Evolutionary conservation across 2,888 invertebrate genomes (phyloP), one percentile per base, ranked within the genome.

Genomic region (Micoletzkya japonica): DNA sequence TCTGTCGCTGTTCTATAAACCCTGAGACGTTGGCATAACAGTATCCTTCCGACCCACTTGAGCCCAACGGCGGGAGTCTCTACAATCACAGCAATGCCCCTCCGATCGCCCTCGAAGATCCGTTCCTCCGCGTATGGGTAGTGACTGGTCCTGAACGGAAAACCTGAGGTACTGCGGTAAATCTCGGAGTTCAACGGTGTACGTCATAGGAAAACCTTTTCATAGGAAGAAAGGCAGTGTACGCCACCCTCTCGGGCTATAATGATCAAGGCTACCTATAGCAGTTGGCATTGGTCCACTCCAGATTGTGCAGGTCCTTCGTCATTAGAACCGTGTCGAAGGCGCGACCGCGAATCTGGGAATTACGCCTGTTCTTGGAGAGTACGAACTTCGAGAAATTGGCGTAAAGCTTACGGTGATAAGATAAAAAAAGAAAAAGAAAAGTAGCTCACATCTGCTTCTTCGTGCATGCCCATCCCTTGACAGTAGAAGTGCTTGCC

Each of bases 111-210:
- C 85, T 94, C 89, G 85, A 95, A 93, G 90, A 96, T 92, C 63
- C 95, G 92, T 87, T 96, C 95, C 81, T 97, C 96, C 0, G 95
- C 94, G 86, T 97, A 97, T 0, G 97, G 96, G 87, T 97, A 97
- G 87, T 97, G 97, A 0, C 96, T 95, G 0, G 97, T 97, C 36
- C 77, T 54, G 64, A 28, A 26, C 0, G 92, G 90, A n/a, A n/a
- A n/a, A n/a, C n/a, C n/a, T n/a, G n/a, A n/a, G n/a, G n/a, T n/a
- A n/a, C n/a, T n/a, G n/a, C n/a, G n/a, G n/a, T n/a, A n/a, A n/a
- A n/a, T n/a, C n/a, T n/a, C n/a, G n/a, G n/a, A n/a, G n/a, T n/a
- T n/a, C n/a, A n/a, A n/a, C n/a, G n/a, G n/a, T n/a, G n/a, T n/a
- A n/a, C n/a, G n/a, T n/a, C n/a, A n/a, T n/a, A n/a, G n/a, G n/a